Conservation (phyloP, 2,888 invertebrate species). For the Drosophila prolongata region DNA sequence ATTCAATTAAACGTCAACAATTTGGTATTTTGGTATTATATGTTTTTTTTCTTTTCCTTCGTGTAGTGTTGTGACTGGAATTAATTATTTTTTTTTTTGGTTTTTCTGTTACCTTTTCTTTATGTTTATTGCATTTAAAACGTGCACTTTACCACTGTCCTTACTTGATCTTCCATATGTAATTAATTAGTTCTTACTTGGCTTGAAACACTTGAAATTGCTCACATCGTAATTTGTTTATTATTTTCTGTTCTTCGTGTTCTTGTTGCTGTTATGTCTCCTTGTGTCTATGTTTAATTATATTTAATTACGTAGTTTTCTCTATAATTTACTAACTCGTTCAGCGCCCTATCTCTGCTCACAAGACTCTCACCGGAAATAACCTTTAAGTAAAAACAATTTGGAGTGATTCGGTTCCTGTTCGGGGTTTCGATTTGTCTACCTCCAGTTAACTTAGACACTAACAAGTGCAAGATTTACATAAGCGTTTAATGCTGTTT, state of each 20-base stretch:
- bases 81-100: slow-evolving; percentile 43
- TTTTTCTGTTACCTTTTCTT: slow-evolving; percentile 57
- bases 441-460: slow-evolving; percentile 59
- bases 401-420: slow-evolving; percentile 24
- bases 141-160: slow-evolving; percentile 62
- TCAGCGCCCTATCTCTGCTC: slow-evolving; percentile 65
- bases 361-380: slow-evolving; percentile 55
- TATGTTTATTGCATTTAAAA: slow-evolving; percentile 76
- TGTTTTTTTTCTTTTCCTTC: slow-evolving; percentile 44
- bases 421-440: slow-evolving; percentile 22
- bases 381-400: slow-evolving; percentile 34
- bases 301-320: slow-evolving; percentile 73
- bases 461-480: slow-evolving; percentile 73
- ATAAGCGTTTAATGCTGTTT: slow-evolving; percentile 76
- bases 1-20: slow-evolving; percentile 73
- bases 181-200: slow-evolving; percentile 57
- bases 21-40: slow-evolving; percentile 45
- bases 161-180: slow-evolving; percentile 46
- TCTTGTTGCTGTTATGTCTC: slow-evolving; percentile 24
- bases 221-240: slow-evolving; percentile 68
- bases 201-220: slow-evolving; percentile 78
- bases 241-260: slow-evolving; percentile 33
- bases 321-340: slow-evolving; percentile 73
- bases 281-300: slow-evolving; percentile 67
- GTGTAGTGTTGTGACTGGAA: slow-evolving; percentile 64